Base-by-base conservation (phyloP, 2,113 vertebrate species). In the Syngnathus floridae region DNA sequence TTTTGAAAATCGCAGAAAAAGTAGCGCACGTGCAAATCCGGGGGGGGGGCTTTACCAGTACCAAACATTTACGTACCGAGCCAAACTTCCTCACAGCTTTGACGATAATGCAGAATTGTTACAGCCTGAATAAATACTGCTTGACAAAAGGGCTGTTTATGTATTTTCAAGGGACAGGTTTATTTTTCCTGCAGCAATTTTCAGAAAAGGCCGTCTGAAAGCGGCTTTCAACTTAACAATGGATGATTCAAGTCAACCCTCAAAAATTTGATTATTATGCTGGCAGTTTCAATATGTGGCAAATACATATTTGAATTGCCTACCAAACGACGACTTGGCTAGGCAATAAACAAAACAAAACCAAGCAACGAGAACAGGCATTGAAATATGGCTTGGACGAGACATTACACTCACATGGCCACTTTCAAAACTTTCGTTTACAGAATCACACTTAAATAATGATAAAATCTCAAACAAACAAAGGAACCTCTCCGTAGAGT, bases 311-410 rank as follows among this genome's bases (percentile, higher is more conserved):
- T 35, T 31, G 26, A 55, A 22, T 36, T 7, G 55, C 36, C 37
- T 19, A 38, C 9, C 58, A 9, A 54, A 54, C n/a, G 16, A 36
- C 14, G 26, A 31, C 26, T 31, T 31, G 26, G 26, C 26, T 31
- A 31, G 26, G 16, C 35, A 19, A 38, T 2, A 54, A 54, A 54
- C 1, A 26, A 55, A 55, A 10, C 38, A 40, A 31, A 31, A 31
- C 26, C 22, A 55, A 56, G 21, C 55, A 16, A 35, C 31, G 31
- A 55, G 13, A 21, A 52, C 43, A 59, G 62, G 61, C 55, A 72
- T 21, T 72, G 52, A 74, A 78, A 79, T 87, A 86, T 87, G 86
- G 84, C 86, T 86, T 86, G 60, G 45, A 38, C 19, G 16, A 4
- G 52, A 7, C 61, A 22, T 66, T 54, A 16, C 62, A 65, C 63